phyloP scores from a whole-genome alignment of 2,797 vertebrate species.

The Lacerta viridis region DNA sequence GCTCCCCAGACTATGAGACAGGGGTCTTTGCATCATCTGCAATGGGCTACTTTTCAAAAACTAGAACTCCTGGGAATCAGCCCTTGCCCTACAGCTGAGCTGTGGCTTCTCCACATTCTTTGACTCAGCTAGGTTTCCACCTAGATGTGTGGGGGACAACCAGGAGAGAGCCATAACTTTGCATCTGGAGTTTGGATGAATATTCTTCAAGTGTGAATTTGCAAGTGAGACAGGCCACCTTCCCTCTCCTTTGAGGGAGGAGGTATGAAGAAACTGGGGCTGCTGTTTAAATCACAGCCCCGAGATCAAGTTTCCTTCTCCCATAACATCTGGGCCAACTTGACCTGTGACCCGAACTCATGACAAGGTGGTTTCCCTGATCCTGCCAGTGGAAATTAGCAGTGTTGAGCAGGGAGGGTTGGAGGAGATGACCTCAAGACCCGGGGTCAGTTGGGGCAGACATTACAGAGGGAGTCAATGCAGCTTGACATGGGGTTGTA shows the following conservation, averaged over 20 bases:
- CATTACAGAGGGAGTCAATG: no score
- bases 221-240: not conserved
- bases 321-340: not conserved
- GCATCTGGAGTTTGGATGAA: slow-evolving; percentile 34
- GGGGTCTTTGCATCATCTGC: not conserved
- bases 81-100: not conserved
- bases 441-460: no score
- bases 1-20: not conserved
- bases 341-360: not conserved
- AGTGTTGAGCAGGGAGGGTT: not conserved
- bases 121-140: not conserved
- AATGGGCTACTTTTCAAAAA: not conserved
- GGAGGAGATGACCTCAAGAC: not conserved
- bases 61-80: slow-evolving; percentile 7
- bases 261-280: not conserved
- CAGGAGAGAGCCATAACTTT: not conserved
- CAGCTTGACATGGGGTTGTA: no score
- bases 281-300: not conserved
- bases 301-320: no score
- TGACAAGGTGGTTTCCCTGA: not conserved
- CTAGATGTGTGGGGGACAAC: not conserved
- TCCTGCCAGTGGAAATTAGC: not conserved
- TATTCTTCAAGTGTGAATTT: not conserved
- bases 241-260: not conserved
- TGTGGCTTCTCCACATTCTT: not conserved